These are phyloP conservation scores for Machimus rusticus DNA, from an alignment of 2,888 invertebrate genomes.

Conservation along the genomic window DNA sequence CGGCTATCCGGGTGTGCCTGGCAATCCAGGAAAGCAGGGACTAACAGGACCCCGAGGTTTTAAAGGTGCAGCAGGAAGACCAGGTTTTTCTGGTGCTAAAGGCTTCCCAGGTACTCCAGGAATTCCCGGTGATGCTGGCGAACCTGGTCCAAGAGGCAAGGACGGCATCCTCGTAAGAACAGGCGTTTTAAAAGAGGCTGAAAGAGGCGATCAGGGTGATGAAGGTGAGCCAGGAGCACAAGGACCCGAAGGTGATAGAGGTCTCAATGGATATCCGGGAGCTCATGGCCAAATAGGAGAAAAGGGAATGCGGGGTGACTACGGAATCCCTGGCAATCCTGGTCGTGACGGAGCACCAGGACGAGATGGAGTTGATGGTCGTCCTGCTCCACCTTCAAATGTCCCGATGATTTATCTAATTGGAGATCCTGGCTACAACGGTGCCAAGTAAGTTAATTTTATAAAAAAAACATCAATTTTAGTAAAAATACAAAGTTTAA, in stretches of 20 bases:
- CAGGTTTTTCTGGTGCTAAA: slow-evolving; percentile 64
- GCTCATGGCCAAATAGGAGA: slow-evolving; percentile 52
- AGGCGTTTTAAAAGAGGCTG: slow-evolving; percentile 50
- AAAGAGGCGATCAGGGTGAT: slow-evolving; percentile 59
- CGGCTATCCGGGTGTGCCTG: slow-evolving; percentile 58
- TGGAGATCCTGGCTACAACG: slow-evolving; percentile 57
- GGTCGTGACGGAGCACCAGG: slow-evolving; percentile 57
- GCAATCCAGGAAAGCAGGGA: slow-evolving; percentile 56
- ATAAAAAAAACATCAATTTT: too few relatives aligned
- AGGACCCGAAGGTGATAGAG: slow-evolving; percentile 56
- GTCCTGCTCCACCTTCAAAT: slow-evolving; percentile 63
- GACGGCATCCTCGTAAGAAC: slow-evolving; percentile 54
- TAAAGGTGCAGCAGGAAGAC: slow-evolving; percentile 59
- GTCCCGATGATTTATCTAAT: slow-evolving; percentile 54
- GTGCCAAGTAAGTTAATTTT: slow-evolving; percentile 54
- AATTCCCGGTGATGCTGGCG: slow-evolving; percentile 55
- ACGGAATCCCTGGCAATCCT: slow-evolving; percentile 57
- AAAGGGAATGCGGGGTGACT: slow-evolving; percentile 56
- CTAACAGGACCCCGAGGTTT: slow-evolving; percentile 61
- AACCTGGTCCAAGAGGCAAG: slow-evolving; percentile 58
- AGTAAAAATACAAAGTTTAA: too few relatives aligned
- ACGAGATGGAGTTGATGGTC: slow-evolving; percentile 65
- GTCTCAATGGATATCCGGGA: slow-evolving; percentile 57
- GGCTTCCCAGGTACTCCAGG: slow-evolving; percentile 70
- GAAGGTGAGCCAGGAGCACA: slow-evolving; percentile 54